Percentiles rank a stretch among this genome's conserved stretches.
Evolutionary conservation across 2,888 invertebrate genomes (phyloP).

Genomic region (Mayetiola destructor): DNA sequence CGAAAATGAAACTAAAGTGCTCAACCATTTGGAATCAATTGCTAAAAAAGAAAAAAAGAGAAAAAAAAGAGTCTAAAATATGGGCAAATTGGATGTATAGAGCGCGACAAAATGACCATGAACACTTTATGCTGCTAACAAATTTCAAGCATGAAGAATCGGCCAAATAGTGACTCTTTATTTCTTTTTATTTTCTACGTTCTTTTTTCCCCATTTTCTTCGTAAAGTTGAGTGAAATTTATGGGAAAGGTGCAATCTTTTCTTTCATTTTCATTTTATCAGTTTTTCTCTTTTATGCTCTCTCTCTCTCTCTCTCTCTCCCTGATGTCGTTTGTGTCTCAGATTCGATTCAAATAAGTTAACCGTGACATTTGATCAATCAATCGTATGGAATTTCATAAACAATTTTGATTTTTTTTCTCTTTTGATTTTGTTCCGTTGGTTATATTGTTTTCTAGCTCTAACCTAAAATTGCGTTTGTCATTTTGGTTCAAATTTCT

Average conservation of each 20-base stretch:
- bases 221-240: not conserved
- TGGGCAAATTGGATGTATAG: too few relatives aligned
- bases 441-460: too few relatives aligned
- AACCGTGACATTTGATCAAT: conserved; percentile 11
- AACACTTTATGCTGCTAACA: not conserved
- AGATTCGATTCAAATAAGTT: not conserved
- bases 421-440: not conserved
- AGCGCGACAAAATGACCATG: too few relatives aligned
- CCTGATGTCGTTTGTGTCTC: too few relatives aligned
- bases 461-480: too few relatives aligned
- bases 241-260: conserved; percentile 3
- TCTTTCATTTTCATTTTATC: not conserved
- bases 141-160: not conserved
- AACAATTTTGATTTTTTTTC: not conserved
- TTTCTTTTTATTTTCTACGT: too few relatives aligned
- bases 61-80: too few relatives aligned
- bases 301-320: not conserved
- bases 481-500: not conserved
- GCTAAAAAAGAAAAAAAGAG: too few relatives aligned
- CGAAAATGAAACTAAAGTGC: conserved; percentile 1
- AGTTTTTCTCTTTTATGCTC: not conserved
- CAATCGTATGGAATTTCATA: conserved; percentile 10
- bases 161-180: not conserved
- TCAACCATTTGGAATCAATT: too few relatives aligned
- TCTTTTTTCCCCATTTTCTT: too few relatives aligned